Evolutionary conservation across 2,113 vertebrate species (phyloP).

Genomic region (Andinoacara biseriatus): DNA sequence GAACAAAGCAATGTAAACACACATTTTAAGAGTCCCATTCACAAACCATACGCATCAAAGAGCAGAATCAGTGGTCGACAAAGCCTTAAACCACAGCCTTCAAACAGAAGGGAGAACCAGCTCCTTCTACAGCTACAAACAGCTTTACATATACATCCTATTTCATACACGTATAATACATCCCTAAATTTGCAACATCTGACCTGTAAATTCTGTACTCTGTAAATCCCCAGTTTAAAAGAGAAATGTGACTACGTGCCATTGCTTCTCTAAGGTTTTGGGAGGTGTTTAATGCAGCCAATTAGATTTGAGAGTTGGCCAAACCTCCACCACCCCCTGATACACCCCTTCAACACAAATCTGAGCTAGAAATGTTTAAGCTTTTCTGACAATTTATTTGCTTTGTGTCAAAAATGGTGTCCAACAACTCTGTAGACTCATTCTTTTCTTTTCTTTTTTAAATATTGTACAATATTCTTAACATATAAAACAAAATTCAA

Average conservation of each 20-base stretch:
- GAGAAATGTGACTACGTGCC: neutral
- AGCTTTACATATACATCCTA: neutral
- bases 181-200: neutral
- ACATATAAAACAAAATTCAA: fast-evolving
- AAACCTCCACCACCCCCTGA: neutral
- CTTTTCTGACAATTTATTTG: neutral
- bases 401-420: neutral
- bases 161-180: neutral
- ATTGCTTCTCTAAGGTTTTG: neutral
- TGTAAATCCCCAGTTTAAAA: neutral
- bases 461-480: neutral
- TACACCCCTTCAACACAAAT: neutral
- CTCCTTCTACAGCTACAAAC: neutral
- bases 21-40: neutral
- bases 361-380: neutral
- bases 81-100: neutral
- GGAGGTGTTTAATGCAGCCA: neutral
- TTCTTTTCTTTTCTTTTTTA: too few species aligned
- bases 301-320: neutral
- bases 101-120: neutral
- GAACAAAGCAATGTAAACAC: neutral
- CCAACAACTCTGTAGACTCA: neutral
- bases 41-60: neutral
- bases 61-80: neutral
- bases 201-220: neutral